These are phyloP conservation scores for Heliconius ethilla DNA, from an alignment of 2,888 invertebrate species.

Conservation along the genomic window DNA sequence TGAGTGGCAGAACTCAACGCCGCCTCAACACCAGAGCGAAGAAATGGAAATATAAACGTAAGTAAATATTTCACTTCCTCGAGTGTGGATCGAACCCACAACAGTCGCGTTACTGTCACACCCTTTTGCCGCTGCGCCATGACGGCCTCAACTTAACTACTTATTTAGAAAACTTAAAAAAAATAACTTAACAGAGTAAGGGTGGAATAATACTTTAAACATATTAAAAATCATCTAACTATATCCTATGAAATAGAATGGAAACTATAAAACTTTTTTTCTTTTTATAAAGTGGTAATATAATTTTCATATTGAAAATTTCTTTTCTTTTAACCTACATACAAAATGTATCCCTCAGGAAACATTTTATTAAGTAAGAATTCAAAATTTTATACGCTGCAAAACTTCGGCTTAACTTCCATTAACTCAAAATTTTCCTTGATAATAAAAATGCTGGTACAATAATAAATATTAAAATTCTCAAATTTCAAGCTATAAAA, in stretches of 20 bases:
- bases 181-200: no score
- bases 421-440: conserved; percentile 4
- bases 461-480: conserved; percentile 5
- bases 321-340: not conserved
- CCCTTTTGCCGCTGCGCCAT: no score
- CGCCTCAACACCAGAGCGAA: no score
- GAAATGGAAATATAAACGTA: no score
- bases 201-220: no score
- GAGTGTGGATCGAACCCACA: no score
- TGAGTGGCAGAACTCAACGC: no score
- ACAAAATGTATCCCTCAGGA: conserved; percentile 12
- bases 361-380: conserved; percentile 13
- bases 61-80: no score
- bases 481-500: not conserved
- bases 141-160: no score
- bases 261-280: not conserved
- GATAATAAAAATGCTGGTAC: conserved; percentile 1
- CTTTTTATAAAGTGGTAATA: not conserved
- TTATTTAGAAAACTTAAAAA: no score
- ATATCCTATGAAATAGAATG: not conserved
- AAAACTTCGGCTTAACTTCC: conserved; percentile 6
- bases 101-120: no score
- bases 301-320: not conserved
- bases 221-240: no score
- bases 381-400: not conserved